Conservation (phyloP, 2,113 vertebrate species). For the Myrmophylax atrothorax region DNA sequence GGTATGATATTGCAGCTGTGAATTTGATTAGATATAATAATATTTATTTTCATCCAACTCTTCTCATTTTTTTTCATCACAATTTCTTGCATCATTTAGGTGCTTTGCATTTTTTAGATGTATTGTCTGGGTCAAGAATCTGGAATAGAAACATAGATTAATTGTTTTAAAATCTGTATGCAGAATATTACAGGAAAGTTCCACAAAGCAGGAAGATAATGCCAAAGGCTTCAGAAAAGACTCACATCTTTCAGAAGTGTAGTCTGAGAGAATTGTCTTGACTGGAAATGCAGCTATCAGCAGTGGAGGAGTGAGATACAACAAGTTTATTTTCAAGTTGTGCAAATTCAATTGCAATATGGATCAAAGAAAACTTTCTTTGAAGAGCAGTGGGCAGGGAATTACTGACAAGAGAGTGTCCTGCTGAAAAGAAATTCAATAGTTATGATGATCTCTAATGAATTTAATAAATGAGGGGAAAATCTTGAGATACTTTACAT, state of each 20-base stretch:
- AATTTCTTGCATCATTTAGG: background rate
- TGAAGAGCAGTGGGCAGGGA: background rate
- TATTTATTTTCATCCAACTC: background rate
- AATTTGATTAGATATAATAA: conserved; percentile 11
- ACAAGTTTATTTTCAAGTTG: conserved; percentile 27
- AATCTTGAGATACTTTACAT: background rate
- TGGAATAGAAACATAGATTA: background rate
- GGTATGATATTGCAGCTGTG: background rate
- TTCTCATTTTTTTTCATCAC: background rate
- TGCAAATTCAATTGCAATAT: background rate
- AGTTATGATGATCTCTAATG: background rate
- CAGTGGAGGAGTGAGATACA: background rate
- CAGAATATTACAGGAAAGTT: background rate
- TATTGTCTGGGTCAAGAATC: background rate
- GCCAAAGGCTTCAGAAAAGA: background rate
- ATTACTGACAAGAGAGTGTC: conserved; percentile 2
- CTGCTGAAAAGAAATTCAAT: background rate
- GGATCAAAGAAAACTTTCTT: conserved; percentile 45
- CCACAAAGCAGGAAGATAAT: background rate
- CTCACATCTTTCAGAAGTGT: background rate
- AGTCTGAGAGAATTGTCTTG: background rate
- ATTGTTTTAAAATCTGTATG: background rate
- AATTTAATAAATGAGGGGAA: background rate
- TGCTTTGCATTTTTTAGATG: background rate
- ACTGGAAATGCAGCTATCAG: background rate